phyloP scores from a whole-genome alignment of 1,140 invertebrate species.

The Hypsibius dujardini region DNA sequence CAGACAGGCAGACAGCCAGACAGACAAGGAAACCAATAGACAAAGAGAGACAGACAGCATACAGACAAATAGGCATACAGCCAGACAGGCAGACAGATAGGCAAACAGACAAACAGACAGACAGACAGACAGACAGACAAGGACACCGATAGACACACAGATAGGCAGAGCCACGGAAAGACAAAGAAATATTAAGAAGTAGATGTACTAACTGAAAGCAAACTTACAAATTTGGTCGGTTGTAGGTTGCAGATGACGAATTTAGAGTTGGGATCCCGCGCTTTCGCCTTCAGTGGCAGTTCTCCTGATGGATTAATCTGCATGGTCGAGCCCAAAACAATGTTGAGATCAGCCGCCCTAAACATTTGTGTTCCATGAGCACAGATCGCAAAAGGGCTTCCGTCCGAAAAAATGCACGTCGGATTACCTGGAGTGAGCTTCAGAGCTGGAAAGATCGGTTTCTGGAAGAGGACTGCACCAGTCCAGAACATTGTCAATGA shows the following conservation, averaged over 20 bases:
- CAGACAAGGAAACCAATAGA: too few relatives aligned
- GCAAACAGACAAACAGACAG: too few relatives aligned
- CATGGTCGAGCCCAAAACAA: constrained; percentile 82
- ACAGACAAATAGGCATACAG: too few relatives aligned
- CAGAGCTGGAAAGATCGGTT: constrained; percentile 63
- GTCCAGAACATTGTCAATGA: constrained; percentile 85
- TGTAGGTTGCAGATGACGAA: constrained; percentile 90
- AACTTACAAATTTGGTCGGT: constrained; percentile 76
- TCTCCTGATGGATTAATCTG: constrained; percentile 94
- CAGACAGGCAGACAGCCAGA: too few relatives aligned
- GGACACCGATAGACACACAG: not conserved
- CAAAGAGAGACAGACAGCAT: too few relatives aligned
- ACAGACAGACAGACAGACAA: not conserved
- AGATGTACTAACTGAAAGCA: constrained; percentile 17
- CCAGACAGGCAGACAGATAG: too few relatives aligned
- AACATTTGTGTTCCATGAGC: too few relatives aligned
- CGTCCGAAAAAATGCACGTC: too few relatives aligned
- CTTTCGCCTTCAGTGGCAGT: constrained; percentile 68
- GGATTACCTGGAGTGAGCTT: constrained; percentile 62
- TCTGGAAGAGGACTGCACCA: constrained; percentile 91
- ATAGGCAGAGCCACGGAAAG: constrained; percentile 9
- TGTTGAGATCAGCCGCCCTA: constrained; percentile 69
- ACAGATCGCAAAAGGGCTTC: too few relatives aligned
- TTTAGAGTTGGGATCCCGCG: constrained; percentile 52
- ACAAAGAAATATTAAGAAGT: constrained; percentile 15